Evolutionary conservation across 1,140 invertebrate species (phyloP).

Genomic region (Hetaerina americana): DNA sequence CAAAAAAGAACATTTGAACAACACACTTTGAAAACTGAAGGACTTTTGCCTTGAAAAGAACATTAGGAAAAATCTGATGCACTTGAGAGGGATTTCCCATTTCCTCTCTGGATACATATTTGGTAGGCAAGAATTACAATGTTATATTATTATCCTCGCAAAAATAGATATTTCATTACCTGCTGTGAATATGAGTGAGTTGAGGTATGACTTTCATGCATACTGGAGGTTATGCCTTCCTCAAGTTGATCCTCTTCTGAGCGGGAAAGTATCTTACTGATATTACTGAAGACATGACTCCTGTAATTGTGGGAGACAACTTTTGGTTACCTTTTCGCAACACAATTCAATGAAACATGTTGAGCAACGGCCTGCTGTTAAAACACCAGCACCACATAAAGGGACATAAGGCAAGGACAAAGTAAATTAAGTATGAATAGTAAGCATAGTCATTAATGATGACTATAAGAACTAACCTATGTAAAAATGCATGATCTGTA

Average conservation of each 20-base stretch:
- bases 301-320: slow-evolving; percentile 28
- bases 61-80: no score
- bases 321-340: background rate
- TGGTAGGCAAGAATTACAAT: no score
- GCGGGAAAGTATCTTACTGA: slow-evolving; percentile 88
- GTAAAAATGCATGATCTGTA: slow-evolving; percentile 85
- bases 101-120: no score
- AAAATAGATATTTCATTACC: no score
- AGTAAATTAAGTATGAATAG: no score
- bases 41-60: no score
- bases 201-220: slow-evolving; percentile 41
- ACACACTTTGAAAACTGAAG: slow-evolving; percentile 1
- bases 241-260: slow-evolving; percentile 62
- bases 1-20: background rate
- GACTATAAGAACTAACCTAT: slow-evolving; percentile 39
- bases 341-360: background rate
- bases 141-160: no score
- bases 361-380: no score
- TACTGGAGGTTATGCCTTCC: slow-evolving; percentile 40
- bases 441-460: slow-evolving; percentile 15
- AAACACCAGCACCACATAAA: no score
- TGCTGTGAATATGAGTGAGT: background rate
- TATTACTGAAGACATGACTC: slow-evolving; percentile 89
- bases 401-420: no score
- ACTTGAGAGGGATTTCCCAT: no score